phyloP scores from a whole-genome alignment of 2,888 invertebrate genomes.

The Cheilosia grossa region DNA sequence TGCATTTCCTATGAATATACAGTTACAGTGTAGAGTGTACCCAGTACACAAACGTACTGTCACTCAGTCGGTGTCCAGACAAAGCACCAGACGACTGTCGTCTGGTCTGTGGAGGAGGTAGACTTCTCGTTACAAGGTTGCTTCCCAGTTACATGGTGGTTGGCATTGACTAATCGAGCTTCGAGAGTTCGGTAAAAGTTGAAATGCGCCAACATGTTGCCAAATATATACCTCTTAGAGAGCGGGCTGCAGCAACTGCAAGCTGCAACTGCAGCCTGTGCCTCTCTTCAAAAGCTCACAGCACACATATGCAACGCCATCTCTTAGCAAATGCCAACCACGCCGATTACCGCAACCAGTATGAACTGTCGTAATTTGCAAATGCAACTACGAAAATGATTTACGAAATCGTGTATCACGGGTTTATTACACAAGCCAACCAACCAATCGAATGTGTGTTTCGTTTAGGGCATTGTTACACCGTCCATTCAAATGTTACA shows the following conservation, averaged over 20 bases:
- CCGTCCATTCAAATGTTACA: constrained; percentile 56
- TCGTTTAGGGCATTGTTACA: constrained; percentile 49
- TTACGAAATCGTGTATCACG: constrained; percentile 60
- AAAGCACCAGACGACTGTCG: constrained; percentile 9
- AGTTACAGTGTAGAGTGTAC: too few species aligned
- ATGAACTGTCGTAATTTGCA: constrained; percentile 54
- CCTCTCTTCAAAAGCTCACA: constrained; percentile 11
- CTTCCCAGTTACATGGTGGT: constrained; percentile 47
- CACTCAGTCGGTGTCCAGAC: constrained; percentile 2
- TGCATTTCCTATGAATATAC: background rate
- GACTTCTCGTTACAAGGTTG: constrained; percentile 51
- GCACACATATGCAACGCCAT: constrained; percentile 36
- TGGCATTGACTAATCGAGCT: constrained; percentile 42
- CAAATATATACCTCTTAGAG: constrained; percentile 13
- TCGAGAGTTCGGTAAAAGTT: constrained; percentile 9
- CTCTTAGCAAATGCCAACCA: constrained; percentile 56
- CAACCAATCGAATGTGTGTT: constrained; percentile 11
- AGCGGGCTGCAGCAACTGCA: background rate
- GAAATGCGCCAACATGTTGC: constrained; percentile 37
- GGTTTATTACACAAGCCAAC: constrained; percentile 61
- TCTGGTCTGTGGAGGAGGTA: constrained; percentile 12
- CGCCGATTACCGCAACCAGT: background rate
- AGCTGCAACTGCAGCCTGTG: background rate
- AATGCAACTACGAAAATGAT: constrained; percentile 40
- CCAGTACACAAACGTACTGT: background rate